Base-by-base conservation (phyloP, 2,888 invertebrate genomes). In the Dusona sp. region DNA sequence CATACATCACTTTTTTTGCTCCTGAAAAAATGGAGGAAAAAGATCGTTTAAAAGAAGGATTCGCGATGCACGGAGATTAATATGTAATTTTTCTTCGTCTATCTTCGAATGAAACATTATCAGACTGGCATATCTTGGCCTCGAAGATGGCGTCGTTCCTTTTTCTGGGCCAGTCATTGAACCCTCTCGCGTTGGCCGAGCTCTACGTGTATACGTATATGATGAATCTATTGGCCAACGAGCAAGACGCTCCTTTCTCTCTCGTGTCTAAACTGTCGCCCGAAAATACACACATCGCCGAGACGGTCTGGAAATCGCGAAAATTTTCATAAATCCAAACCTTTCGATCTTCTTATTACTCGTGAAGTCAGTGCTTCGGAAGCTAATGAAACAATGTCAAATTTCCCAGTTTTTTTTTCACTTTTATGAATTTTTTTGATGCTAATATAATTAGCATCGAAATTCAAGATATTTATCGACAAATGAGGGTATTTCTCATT, bases 141-240 rank as follows among this genome's bases (percentile, higher is more conserved):
- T 91, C 83, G 83, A 92, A 92, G 90, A 92, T 92, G 92, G 91
- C 92, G 90, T 89, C 89, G 90, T 89, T 92, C 90, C 90, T 84
- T 92, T 93, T 93, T 93, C 93, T 92, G 92, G 93, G 93, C 91
- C 93, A 93, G 93, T 93, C 93, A 92, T 92, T 93, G 93, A 93
- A 93, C 93, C 91, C 92, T 79, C 84, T 84, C 79, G 82, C 83
- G 88, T 83, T 87, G 87, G 89, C 83, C 85, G 85, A 78, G 80
- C 65, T 64, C 77, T 61, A 29, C 64, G 82, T 64, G n/a, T 45
- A 29, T 42, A 22, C 19, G 25, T 42, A n/a, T 33, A 48, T 61
- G 79, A 64, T 13, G 64, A 61, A 81, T 74, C 65, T 81, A 74
- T 57, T 68, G 51, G 74, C 61, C 74, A 42, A 72, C 57, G 51